phyloP scores from a whole-genome alignment of 2,888 invertebrate genomes.

The Achlya flavicornis region DNA sequence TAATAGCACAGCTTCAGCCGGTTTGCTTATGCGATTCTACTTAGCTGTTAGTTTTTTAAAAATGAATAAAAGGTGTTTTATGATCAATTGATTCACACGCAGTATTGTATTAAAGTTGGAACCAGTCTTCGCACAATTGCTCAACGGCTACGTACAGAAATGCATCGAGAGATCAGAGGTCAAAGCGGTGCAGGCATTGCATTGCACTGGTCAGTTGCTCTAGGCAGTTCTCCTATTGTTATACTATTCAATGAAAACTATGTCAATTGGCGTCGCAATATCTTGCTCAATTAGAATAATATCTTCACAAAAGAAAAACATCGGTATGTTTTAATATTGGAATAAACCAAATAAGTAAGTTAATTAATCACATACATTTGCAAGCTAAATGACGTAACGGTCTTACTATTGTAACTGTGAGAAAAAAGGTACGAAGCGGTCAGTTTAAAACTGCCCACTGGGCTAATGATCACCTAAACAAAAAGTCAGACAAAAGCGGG shows the following conservation, averaged over 20 bases:
- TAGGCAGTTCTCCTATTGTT: slow-evolving; percentile 35
- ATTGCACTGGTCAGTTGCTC: slow-evolving; percentile 40
- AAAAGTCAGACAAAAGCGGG: slow-evolving; percentile 61
- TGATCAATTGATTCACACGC: slow-evolving; percentile 63
- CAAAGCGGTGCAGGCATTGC: slow-evolving; percentile 41
- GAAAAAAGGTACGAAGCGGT: slow-evolving; percentile 63
- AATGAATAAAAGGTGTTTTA: slow-evolving; percentile 32
- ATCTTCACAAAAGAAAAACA: not conserved
- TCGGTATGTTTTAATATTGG: not conserved
- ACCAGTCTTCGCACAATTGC: slow-evolving; percentile 67
- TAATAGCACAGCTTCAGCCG: slow-evolving; percentile 42
- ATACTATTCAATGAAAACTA: slow-evolving; percentile 25
- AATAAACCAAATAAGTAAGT: no score
- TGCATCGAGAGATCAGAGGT: slow-evolving; percentile 66
- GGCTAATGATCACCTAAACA: slow-evolving; percentile 77
- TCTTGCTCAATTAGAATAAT: not conserved
- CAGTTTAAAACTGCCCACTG: slow-evolving; percentile 76
- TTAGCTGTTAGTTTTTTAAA: slow-evolving; percentile 32
- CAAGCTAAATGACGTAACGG: slow-evolving; percentile 53
- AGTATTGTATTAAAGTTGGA: slow-evolving; percentile 36
- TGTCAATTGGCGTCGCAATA: slow-evolving; percentile 18
- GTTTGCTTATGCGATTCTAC: slow-evolving; percentile 49
- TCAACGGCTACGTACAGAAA: slow-evolving; percentile 51
- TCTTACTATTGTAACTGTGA: slow-evolving; percentile 60
- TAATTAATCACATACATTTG: slow-evolving; percentile 44